Conservation (phyloP, 1,140 invertebrate genomes). For the Drosophila quadrilineata region DNA sequence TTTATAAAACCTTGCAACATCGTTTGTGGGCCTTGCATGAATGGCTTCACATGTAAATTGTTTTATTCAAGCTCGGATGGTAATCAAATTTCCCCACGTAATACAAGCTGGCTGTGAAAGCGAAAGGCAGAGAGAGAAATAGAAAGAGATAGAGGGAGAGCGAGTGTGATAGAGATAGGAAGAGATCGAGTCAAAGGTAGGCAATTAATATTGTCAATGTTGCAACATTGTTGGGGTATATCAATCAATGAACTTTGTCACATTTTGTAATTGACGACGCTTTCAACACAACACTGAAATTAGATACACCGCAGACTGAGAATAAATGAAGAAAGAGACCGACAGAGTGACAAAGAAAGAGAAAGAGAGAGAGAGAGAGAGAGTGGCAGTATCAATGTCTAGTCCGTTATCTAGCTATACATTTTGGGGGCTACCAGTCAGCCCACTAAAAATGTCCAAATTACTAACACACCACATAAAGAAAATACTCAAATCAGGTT, state of each 20-base stretch:
- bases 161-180: background rate
- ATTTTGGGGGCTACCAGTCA: slow-evolving; percentile 33
- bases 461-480: slow-evolving; percentile 40
- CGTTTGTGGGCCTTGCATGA: slow-evolving; percentile 55
- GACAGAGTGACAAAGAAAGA: background rate
- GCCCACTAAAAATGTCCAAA: slow-evolving; percentile 58
- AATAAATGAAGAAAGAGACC: background rate
- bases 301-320: background rate
- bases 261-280: background rate
- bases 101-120: slow-evolving; percentile 37
- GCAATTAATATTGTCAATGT: slow-evolving; percentile 2
- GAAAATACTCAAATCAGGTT: background rate
- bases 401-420: slow-evolving; percentile 7
- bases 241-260: slow-evolving; percentile 61
- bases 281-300: background rate
- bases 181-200: background rate
- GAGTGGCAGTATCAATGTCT: no score
- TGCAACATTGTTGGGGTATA: slow-evolving; percentile 25
- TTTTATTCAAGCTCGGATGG: slow-evolving; percentile 55
- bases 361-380: background rate
- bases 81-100: slow-evolving; percentile 56
- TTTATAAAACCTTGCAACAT: slow-evolving; percentile 10
- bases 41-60: slow-evolving; percentile 55
- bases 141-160: background rate
- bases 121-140: background rate